Evolutionary conservation across 2,113 vertebrate species (phyloP).

Genomic region (Pterocles gutturalis): DNA sequence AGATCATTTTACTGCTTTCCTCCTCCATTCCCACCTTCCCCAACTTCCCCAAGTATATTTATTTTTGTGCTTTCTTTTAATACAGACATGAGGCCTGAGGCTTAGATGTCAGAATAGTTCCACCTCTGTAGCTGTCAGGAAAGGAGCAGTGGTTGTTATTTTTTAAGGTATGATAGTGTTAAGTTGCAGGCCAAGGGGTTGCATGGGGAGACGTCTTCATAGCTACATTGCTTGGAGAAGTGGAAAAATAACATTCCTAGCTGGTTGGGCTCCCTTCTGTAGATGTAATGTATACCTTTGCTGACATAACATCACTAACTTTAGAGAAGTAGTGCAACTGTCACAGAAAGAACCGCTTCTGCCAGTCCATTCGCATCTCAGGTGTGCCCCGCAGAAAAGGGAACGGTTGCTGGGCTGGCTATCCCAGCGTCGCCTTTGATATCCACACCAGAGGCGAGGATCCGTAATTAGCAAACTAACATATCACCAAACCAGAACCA

Average conservation of each 20-base stretch:
- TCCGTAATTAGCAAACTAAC: background rate
- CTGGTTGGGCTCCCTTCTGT: background rate
- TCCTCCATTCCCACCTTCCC: background rate
- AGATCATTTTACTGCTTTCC: background rate
- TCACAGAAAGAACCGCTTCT: background rate
- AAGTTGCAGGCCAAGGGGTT: background rate
- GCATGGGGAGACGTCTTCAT: background rate
- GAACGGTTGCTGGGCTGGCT: background rate
- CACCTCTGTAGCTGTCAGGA: background rate
- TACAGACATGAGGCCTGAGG: background rate
- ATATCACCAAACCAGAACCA: background rate
- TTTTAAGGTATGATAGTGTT: background rate
- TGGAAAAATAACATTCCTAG: background rate
- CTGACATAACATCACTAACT: background rate
- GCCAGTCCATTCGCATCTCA: background rate
- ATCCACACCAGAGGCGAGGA: background rate
- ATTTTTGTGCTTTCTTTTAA: background rate
- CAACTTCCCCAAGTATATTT: background rate
- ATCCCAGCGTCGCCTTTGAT: accelerated
- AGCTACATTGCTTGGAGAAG: background rate
- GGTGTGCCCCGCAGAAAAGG: background rate
- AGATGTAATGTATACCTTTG: background rate
- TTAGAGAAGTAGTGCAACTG: background rate
- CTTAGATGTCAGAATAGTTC: background rate
- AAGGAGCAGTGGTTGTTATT: background rate